Evolutionary conservation across 2,113 vertebrate genomes (phyloP).

Genomic region (Tursiops truncatus): DNA sequence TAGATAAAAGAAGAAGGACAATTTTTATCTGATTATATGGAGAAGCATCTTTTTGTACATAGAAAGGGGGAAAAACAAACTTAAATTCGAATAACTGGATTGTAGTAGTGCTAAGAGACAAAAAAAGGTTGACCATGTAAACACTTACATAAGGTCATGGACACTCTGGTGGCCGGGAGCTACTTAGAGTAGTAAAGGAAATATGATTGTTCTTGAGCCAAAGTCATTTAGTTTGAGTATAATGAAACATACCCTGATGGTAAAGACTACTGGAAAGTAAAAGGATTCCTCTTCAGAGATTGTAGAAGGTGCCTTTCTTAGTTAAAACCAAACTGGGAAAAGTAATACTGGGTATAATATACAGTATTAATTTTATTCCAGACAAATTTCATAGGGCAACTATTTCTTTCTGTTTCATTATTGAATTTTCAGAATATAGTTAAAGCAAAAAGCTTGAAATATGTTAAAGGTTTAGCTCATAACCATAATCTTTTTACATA

Average conservation of each 20-base stretch:
- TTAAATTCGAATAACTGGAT: not conserved
- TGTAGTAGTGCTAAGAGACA: not conserved
- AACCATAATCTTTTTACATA: slow-evolving; percentile 11
- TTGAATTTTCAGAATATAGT: slow-evolving; percentile 51
- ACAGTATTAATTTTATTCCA: slow-evolving; percentile 12
- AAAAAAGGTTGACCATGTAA: not conserved
- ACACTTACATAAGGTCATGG: not conserved
- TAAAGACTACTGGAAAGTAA: not conserved
- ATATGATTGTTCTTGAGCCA: slow-evolving; percentile 21
- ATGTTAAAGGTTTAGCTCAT: slow-evolving; percentile 33
- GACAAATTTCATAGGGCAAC: slow-evolving; percentile 18
- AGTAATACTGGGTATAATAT: not conserved
- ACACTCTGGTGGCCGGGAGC: not conserved
- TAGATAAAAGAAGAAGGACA: not conserved
- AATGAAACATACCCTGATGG: slow-evolving; percentile 11
- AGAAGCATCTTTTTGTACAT: not conserved
- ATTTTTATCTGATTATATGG: not conserved
- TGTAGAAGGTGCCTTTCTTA: slow-evolving; percentile 29
- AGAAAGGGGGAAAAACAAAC: not conserved
- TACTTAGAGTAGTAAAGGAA: not conserved
- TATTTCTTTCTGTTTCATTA: slow-evolving; percentile 43
- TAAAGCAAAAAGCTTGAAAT: slow-evolving; percentile 48
- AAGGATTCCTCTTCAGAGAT: not conserved
- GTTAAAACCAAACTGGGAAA: slow-evolving; percentile 53
- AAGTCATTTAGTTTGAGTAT: slow-evolving; percentile 32